Base-by-base conservation (phyloP, 2,888 invertebrate genomes). In the Leptarthrus brevirostris region DNA sequence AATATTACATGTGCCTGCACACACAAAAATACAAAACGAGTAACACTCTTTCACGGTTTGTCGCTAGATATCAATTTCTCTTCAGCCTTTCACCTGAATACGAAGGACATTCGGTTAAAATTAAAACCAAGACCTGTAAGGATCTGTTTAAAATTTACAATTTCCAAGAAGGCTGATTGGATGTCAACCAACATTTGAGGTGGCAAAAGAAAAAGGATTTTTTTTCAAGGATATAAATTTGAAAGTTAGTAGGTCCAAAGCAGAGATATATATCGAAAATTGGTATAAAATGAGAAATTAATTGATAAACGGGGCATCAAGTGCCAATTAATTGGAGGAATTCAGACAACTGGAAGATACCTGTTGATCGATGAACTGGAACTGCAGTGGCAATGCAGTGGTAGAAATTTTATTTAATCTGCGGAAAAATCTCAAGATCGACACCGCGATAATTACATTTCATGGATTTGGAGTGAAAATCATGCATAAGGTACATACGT, bases 241-340 rank as follows among this genome's bases (percentile, higher is more conserved):
- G 4, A n/a, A 20, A 0, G 12, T 40, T 22, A 4, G 14, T 16
- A 58, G 36, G 34, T 16, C n/a, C n/a, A n/a, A 36, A 16, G 4
- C 10, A 14, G 14, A 64, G 64, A 64, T 64, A n/a, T 3, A 34
- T 22, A 64, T 64, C 64, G 47, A 22, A 64, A n/a, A 64, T 64
- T 64, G 64, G 44, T 44, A 44, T 1, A 44, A 64, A 64, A 44
- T 64, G 64, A 24, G 64, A 47, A 64, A 64, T 64, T 64, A 64
- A 64, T 64, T 64, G 64, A n/a, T 22, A 47, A 36, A 22, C 10
- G 47, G 8, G 16, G 6, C 6, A 49, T 49, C 49, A 49, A 49
- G 12, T 16, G 12, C 49, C 16, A 49, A 49, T 49, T 49, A 49
- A 49, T 49, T 16, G 16, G 6, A 6, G 4, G 6, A 18, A 3